Conservation (phyloP, 53 echinoderm and acorn worm genomes). For the Paelopatides confundens region DNA sequence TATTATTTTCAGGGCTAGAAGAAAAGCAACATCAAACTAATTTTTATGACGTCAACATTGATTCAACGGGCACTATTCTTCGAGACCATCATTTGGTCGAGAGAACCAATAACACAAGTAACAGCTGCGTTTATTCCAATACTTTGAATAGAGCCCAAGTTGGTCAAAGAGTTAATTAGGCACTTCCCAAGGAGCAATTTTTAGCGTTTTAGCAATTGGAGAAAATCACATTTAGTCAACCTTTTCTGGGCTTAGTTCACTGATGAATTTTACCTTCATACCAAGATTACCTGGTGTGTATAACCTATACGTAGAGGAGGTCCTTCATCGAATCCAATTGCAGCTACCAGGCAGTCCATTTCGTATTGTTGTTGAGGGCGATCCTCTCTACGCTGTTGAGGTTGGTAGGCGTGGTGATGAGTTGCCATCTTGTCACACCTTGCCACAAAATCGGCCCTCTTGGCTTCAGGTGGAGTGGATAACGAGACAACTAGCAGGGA, state of each 20-base stretch:
- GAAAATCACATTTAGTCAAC: conserved; percentile 1
- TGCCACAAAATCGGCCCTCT: not conserved
- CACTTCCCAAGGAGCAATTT: not conserved
- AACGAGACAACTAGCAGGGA: not conserved
- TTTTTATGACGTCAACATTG: not conserved
- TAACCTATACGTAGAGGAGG: conserved; percentile 1
- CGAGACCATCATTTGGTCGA: not conserved
- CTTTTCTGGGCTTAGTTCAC: not conserved
- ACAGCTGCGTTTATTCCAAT: not conserved
- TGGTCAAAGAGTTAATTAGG: not conserved
- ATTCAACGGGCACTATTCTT: not conserved
- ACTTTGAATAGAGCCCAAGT: not conserved
- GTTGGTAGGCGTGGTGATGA: not conserved
- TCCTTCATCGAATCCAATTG: not conserved
- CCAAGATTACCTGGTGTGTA: not conserved
- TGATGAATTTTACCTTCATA: not conserved
- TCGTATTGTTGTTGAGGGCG: not conserved
- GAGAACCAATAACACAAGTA: not conserved
- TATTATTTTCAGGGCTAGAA: not conserved
- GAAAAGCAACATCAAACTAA: not conserved
- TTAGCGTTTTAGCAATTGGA: not conserved
- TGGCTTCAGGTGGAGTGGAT: not conserved
- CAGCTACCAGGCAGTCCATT: conserved; percentile 34
- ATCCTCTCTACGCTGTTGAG: not conserved
- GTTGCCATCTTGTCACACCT: conserved; percentile 5